A percentile compares a stretch with the other conserved stretches of the same genome.
Conservation (phyloP, 2,113 vertebrate genomes). For the Mobula birostris region DNA sequence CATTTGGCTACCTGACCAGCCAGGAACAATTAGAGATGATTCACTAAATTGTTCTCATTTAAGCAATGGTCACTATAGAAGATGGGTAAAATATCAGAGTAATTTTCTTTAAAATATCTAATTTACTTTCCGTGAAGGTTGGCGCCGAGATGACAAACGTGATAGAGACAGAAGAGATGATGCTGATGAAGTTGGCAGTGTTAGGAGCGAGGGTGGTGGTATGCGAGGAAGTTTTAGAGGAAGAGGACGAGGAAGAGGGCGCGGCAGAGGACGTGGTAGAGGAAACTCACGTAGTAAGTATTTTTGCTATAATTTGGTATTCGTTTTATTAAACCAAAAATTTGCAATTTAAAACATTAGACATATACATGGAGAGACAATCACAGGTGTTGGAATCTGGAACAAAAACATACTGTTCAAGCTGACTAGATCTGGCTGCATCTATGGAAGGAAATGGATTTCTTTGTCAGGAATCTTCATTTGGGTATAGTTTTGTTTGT, state of each 20-base stretch:
- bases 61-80: neutral
- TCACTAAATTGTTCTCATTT: neutral
- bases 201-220: slow-evolving; percentile 66
- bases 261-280: slow-evolving; percentile 76
- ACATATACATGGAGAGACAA: neutral
- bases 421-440: too few relatives aligned
- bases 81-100: neutral
- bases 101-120: neutral
- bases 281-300: slow-evolving; percentile 67
- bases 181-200: slow-evolving; percentile 65
- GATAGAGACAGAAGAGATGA: slow-evolving; percentile 71
- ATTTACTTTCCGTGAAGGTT: slow-evolving; percentile 55
- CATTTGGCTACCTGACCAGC: neutral
- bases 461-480: too few relatives aligned
- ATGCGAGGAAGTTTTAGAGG: slow-evolving; percentile 60
- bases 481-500: neutral
- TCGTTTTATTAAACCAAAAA: too few relatives aligned
- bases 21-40: neutral
- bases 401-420: too few relatives aligned
- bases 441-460: too few relatives aligned
- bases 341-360: neutral
- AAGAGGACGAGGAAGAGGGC: slow-evolving; percentile 67
- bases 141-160: slow-evolving; percentile 53
- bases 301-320: neutral
- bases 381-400: too few relatives aligned